These are phyloP conservation scores for Ichneumon xanthorius DNA, from an alignment of 2,888 invertebrate genomes.

Conservation along the genomic window DNA sequence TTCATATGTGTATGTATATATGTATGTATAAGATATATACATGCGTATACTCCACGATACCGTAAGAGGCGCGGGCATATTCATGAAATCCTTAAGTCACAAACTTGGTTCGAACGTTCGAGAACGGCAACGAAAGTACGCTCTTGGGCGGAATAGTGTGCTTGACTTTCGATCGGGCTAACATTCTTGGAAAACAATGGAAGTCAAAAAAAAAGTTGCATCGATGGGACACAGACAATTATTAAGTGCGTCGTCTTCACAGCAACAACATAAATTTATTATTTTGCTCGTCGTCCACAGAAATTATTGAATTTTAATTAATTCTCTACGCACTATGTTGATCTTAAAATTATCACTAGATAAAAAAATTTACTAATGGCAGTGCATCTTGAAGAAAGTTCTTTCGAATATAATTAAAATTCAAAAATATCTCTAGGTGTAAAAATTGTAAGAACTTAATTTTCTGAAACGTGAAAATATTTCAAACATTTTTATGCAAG, in stretches of 20 bases:
- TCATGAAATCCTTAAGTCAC: conserved; percentile 1
- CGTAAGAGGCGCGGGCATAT: neutral
- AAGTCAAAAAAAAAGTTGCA: too few relatives aligned
- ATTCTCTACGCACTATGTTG: too few relatives aligned
- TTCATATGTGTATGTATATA: neutral
- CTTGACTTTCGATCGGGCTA: neutral
- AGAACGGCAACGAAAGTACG: conserved; percentile 5
- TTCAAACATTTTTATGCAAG: neutral
- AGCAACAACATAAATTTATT: neutral
- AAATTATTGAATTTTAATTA: neutral
- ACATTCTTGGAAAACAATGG: neutral
- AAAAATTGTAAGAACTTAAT: too few relatives aligned
- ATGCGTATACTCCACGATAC: neutral
- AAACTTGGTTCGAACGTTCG: neutral
- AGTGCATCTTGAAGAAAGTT: too few relatives aligned
- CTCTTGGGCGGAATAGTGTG: neutral
- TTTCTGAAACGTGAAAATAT: neutral
- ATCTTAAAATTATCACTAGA: too few relatives aligned
- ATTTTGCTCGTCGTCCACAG: neutral
- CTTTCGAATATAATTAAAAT: too few relatives aligned
- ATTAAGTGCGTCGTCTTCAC: neutral
- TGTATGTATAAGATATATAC: neutral
- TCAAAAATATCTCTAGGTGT: too few relatives aligned
- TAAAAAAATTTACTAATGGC: too few relatives aligned
- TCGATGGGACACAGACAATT: too few relatives aligned